Evolutionary conservation across 2,797 vertebrate genomes (phyloP).

Genomic region (Phoeniculus purpureus): DNA sequence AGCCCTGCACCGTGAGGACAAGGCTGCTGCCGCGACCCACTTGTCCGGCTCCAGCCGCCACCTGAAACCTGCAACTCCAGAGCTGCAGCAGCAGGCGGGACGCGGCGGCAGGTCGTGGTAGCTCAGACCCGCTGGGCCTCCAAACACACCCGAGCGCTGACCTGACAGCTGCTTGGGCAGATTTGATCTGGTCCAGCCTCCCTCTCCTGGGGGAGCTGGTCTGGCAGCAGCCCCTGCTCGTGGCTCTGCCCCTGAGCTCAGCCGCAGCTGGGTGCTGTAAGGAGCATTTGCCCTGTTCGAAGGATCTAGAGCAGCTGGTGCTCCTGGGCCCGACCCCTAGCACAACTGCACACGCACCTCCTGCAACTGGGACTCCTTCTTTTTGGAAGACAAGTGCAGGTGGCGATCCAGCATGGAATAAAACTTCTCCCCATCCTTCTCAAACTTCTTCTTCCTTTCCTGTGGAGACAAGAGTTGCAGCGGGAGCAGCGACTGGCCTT

Average conservation of each 20-base stretch:
- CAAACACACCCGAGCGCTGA: neutral
- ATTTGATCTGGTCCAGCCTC: neutral
- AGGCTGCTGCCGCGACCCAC: neutral
- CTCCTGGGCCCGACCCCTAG: neutral
- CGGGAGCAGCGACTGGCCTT: neutral
- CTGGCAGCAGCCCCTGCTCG: neutral
- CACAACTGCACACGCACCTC: conserved; percentile 80
- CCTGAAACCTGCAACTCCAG: neutral
- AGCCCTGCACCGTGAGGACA: neutral
- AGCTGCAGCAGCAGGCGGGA: neutral
- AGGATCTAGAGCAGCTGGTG: neutral
- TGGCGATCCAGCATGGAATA: conserved; percentile 95
- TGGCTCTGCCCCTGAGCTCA: neutral
- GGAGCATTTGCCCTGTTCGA: neutral
- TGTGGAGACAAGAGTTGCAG: conserved; percentile 65
- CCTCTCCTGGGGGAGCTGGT: neutral
- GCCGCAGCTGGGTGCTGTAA: neutral
- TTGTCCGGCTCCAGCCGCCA: neutral
- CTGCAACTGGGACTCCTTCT: conserved; percentile 94
- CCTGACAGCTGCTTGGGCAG: neutral
- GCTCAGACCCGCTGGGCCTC: neutral
- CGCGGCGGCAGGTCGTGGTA: rapidly evolving
- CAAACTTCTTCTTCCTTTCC: conserved; percentile 97
- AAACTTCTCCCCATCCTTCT: conserved; percentile 96
- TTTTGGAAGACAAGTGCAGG: conserved; percentile 92